Conservation (phyloP, 2,888 invertebrate species). For the Caenorhabditis panamensis region DNA sequence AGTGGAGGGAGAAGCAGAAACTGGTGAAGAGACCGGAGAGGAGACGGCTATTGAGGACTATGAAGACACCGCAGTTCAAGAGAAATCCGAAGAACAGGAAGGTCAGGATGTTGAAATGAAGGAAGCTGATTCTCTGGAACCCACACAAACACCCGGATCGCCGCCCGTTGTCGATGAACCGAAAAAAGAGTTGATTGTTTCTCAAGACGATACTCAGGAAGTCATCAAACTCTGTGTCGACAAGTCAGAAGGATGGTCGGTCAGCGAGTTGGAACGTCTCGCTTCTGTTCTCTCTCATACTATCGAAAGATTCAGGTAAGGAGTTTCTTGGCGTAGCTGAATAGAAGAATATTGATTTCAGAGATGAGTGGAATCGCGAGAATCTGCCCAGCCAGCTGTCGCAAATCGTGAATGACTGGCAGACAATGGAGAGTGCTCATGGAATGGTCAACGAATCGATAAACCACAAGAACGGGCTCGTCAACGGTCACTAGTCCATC, state of each 20-base stretch:
- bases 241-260: constrained; percentile 72
- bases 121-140: constrained; percentile 17
- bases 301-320: constrained; percentile 69
- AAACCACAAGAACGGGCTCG: constrained; percentile 5
- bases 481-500: constrained; percentile 26
- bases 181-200: constrained; percentile 20
- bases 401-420: constrained; percentile 44
- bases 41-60: constrained; percentile 36
- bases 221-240: constrained; percentile 53
- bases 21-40: constrained; percentile 42
- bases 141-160: constrained; percentile 6
- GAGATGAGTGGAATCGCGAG: constrained; percentile 51
- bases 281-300: constrained; percentile 71
- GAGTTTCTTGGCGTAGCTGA: neutral
- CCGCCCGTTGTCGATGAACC: neutral
- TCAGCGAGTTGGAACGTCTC: constrained; percentile 74
- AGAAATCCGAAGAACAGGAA: neutral
- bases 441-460: neutral
- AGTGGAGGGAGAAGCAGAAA: constrained; percentile 14
- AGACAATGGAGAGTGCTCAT: constrained; percentile 11
- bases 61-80: neutral
- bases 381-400: constrained; percentile 23
- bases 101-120: constrained; percentile 36
- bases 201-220: neutral
- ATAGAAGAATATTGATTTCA: constrained; percentile 25